Percentiles rank a stretch among this genome's conserved stretches.
Evolutionary conservation across 2,888 invertebrate genomes (phyloP).

Genomic region (Ptychoptera albimana): DNA sequence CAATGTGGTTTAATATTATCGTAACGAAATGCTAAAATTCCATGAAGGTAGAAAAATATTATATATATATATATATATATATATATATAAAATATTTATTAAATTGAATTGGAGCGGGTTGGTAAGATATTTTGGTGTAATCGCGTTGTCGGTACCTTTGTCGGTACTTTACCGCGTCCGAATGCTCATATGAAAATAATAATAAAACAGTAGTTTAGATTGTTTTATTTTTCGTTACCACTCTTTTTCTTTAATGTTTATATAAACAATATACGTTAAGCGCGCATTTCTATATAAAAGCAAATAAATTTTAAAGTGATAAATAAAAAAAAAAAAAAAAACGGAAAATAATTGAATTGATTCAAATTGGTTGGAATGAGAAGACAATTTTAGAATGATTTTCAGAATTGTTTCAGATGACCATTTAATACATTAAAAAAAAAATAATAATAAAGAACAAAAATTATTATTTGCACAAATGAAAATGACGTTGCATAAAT

Average conservation of each 20-base stretch:
- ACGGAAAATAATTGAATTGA: not conserved
- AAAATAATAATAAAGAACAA: too few relatives aligned
- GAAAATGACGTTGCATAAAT: too few relatives aligned
- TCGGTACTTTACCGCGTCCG: not conserved
- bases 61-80: not conserved
- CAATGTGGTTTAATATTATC: not conserved
- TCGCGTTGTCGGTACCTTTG: not conserved
- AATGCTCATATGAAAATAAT: not conserved
- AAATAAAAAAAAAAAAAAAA: conserved; percentile 1
- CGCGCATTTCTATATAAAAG: too few relatives aligned
- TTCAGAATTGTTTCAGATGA: too few relatives aligned
- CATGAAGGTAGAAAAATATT: not conserved
- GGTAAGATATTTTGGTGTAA: not conserved
- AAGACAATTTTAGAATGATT: conserved; percentile 1
- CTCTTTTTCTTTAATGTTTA: too few relatives aligned
- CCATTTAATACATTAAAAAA: too few relatives aligned
- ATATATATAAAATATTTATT: not conserved
- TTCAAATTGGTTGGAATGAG: conserved; percentile 5
- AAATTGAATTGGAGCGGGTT: not conserved
- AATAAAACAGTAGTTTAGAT: not conserved
- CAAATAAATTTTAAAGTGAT: not conserved
- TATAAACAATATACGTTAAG: too few relatives aligned
- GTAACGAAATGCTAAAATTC: not conserved
- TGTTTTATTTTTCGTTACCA: not conserved
- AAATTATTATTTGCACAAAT: too few relatives aligned